phyloP scores from a whole-genome alignment of 2,888 invertebrate species.

The Pogonocherus hispidulus region DNA sequence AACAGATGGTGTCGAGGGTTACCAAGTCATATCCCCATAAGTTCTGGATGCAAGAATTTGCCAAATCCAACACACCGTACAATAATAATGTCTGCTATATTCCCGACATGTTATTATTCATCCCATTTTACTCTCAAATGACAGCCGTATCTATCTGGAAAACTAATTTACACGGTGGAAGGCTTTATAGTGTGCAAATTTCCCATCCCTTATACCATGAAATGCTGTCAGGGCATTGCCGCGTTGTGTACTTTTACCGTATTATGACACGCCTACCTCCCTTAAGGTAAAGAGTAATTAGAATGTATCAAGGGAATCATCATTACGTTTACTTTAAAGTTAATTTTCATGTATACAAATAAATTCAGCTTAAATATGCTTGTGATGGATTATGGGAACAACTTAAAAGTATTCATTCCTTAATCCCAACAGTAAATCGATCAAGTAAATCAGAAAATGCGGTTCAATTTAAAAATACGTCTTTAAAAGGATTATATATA shows the following conservation, averaged over 20 bases:
- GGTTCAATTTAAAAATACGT: too few relatives aligned
- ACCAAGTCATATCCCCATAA: conserved; percentile 15
- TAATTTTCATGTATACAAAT: not conserved
- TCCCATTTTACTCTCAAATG: conserved; percentile 45
- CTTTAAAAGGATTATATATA: too few relatives aligned
- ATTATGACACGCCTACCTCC: not conserved
- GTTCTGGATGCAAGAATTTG: conserved; percentile 22
- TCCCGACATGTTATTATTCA: conserved; percentile 40
- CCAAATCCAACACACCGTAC: conserved; percentile 28
- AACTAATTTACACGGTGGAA: conserved; percentile 29
- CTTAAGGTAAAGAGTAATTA: not conserved
- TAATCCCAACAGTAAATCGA: too few relatives aligned
- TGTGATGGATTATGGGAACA: too few relatives aligned
- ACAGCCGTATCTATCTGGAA: conserved; percentile 34
- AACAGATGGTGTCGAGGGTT: conserved; percentile 11
- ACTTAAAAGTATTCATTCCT: too few relatives aligned
- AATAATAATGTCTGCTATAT: conserved; percentile 41
- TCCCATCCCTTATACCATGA: conserved; percentile 7
- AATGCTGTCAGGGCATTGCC: not conserved
- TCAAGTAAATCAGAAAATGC: too few relatives aligned
- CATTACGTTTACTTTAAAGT: not conserved
- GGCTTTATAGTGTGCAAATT: conserved; percentile 26
- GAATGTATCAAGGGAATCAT: not conserved
- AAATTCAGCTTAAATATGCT: too few relatives aligned
- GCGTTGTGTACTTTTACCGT: not conserved